Conservation (phyloP, 2,113 vertebrate species). For the Holacanthus passer region DNA sequence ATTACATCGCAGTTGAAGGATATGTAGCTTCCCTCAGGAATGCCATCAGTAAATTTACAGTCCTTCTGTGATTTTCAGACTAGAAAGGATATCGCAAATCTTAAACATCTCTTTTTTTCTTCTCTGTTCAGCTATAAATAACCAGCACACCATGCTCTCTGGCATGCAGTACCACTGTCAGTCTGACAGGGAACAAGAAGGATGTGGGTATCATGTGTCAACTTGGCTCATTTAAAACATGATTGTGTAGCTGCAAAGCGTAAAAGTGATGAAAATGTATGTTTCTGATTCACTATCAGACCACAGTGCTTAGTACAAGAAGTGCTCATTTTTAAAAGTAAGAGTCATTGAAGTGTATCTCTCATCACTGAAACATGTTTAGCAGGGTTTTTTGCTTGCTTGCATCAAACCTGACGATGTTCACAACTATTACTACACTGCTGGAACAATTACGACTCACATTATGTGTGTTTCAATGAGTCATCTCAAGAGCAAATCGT, state of each 20-base stretch:
- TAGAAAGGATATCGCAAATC: constrained; percentile 50
- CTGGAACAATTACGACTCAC: constrained; percentile 54
- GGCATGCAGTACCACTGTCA: constrained; percentile 23
- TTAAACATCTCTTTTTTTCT: constrained; percentile 46
- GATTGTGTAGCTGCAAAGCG: neutral
- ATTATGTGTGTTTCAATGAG: constrained; percentile 44
- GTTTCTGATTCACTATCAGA: constrained; percentile 4
- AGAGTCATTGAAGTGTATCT: constrained; percentile 4
- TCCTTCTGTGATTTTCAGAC: constrained; percentile 16
- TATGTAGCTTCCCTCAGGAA: constrained; percentile 38
- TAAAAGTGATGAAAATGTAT: neutral
- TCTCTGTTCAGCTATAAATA: constrained; percentile 37
- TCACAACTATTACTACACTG: constrained; percentile 33
- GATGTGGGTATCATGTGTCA: constrained; percentile 10
- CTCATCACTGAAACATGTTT: constrained; percentile 33
- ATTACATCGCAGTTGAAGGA: constrained; percentile 27
- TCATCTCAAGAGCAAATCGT: constrained; percentile 38
- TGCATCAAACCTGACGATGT: constrained; percentile 47
- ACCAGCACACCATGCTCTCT: constrained; percentile 20
- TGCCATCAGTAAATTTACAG: constrained; percentile 54
- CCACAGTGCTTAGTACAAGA: neutral
- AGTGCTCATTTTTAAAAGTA: constrained; percentile 28
- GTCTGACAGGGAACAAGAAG: constrained; percentile 26
- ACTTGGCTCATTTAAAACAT: neutral
- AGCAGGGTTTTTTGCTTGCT: constrained; percentile 16